These are phyloP conservation scores for Willowsia nigromaculata DNA, from an alignment of 2,888 invertebrate genomes.

Conservation along the genomic window DNA sequence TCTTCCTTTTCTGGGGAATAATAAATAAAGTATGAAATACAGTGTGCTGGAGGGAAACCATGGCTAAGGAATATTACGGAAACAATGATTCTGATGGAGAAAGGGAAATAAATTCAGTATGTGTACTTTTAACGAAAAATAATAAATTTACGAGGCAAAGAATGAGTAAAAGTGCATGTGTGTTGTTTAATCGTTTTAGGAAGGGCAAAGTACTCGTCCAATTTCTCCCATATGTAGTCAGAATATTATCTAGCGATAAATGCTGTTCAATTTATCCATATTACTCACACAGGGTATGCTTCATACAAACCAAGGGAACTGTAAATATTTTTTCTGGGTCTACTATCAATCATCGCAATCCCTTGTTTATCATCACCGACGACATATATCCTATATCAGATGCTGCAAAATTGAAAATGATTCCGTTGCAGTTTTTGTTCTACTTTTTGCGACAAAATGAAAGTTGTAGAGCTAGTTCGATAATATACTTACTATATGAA, in stretches of 20 bases:
- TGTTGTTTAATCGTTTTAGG: neutral
- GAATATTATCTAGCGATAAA: too few relatives aligned
- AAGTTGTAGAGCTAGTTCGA: too few relatives aligned
- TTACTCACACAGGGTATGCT: neutral
- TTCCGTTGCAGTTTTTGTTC: too few relatives aligned
- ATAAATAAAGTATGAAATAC: conserved; percentile 7
- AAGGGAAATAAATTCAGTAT: neutral
- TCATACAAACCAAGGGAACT: neutral
- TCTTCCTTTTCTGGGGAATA: neutral
- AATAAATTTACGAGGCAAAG: neutral
- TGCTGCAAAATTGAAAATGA: neutral
- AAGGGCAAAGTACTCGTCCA: neutral
- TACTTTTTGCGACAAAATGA: too few relatives aligned
- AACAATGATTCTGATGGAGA: neutral
- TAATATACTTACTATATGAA: too few relatives aligned
- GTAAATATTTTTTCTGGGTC: neutral
- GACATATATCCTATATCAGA: neutral
- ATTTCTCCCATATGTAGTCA: neutral
- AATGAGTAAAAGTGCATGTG: neutral
- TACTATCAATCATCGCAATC: neutral
- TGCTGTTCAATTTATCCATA: too few relatives aligned
- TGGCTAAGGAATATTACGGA: neutral
- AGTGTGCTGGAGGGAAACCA: neutral
- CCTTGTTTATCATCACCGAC: neutral
- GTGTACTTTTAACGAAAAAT: neutral